phyloP scores from a whole-genome alignment of 2,113 vertebrate species.

The Atlantisia rogersi region DNA sequence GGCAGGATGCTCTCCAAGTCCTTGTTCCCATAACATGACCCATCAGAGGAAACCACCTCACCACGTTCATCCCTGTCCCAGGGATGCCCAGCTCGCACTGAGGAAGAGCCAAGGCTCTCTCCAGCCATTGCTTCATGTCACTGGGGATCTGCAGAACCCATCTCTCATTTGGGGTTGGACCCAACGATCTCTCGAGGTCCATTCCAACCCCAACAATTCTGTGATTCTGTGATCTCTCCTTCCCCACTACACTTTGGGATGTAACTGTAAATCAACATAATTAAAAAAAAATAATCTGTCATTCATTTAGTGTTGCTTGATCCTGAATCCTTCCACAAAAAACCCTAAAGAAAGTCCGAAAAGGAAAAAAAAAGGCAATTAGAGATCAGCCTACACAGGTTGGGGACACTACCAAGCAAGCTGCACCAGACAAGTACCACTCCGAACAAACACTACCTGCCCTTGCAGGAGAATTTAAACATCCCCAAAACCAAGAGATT shows the following conservation, averaged over 20 bases:
- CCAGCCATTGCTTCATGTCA: neutral
- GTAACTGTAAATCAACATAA: neutral
- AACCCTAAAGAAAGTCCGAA: neutral
- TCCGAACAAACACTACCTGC: rapidly evolving
- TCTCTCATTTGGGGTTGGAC: no score
- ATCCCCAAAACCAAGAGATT: neutral
- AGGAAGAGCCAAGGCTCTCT: neutral
- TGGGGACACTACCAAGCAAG: neutral
- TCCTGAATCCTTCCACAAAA: neutral
- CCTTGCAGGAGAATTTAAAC: neutral
- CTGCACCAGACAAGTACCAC: neutral
- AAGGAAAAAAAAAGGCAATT: neutral
- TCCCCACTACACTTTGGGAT: rapidly evolving
- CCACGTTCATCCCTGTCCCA: neutral
- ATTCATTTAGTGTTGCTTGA: neutral
- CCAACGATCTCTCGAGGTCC: no score
- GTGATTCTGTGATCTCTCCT: neutral
- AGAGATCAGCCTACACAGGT: rapidly evolving
- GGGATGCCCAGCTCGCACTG: neutral
- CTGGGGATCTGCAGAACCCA: neutral
- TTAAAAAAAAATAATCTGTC: neutral
- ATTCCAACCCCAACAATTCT: no score
- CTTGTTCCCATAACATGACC: neutral
- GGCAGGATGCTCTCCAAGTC: neutral
- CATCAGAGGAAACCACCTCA: neutral